A percentile compares a stretch with the other conserved stretches of the same genome.
These are phyloP conservation scores for Pseudomyrmex cubaensis DNA, from an alignment of 1,140 invertebrate genomes.

Conservation along the genomic window DNA sequence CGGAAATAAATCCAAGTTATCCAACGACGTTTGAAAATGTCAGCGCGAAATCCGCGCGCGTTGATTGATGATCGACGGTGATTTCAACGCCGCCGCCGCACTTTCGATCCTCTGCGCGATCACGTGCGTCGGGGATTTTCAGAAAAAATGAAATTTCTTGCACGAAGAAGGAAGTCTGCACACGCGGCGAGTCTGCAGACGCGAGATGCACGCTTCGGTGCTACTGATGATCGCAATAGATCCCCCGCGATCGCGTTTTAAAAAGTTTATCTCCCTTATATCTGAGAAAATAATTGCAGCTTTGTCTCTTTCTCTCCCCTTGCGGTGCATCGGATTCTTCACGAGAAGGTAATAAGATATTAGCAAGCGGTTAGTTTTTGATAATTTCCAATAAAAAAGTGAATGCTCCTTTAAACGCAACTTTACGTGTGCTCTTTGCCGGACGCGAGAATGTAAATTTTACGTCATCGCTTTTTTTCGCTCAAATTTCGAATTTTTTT, in stretches of 20 bases:
- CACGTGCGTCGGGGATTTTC: not conserved
- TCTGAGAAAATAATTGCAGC: constrained; percentile 16
- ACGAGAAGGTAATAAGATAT: too few relatives aligned
- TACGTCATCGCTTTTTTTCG: too few relatives aligned
- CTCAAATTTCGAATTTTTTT: not conserved
- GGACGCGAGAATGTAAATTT: too few relatives aligned
- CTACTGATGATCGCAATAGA: not conserved
- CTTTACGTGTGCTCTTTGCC: too few relatives aligned
- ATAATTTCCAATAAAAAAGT: too few relatives aligned
- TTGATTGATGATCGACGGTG: not conserved
- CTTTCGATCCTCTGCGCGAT: not conserved
- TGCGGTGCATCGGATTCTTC: not conserved
- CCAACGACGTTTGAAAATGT: not conserved
- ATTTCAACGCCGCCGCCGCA: not conserved
- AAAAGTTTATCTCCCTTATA: constrained; percentile 23
- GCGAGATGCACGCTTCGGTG: constrained; percentile 33
- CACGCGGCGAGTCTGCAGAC: not conserved
- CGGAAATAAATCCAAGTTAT: not conserved
- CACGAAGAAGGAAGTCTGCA: constrained; percentile 27
- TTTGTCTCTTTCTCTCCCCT: not conserved
- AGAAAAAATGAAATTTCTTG: not conserved
- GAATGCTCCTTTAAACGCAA: too few relatives aligned
- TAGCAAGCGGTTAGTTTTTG: too few relatives aligned
- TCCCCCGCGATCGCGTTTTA: not conserved
- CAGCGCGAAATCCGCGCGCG: not conserved